Percentiles rank a stretch among this genome's conserved stretches.
Conservation (phyloP, 2,113 vertebrate species). For the Tragelaphus buxtoni region DNA sequence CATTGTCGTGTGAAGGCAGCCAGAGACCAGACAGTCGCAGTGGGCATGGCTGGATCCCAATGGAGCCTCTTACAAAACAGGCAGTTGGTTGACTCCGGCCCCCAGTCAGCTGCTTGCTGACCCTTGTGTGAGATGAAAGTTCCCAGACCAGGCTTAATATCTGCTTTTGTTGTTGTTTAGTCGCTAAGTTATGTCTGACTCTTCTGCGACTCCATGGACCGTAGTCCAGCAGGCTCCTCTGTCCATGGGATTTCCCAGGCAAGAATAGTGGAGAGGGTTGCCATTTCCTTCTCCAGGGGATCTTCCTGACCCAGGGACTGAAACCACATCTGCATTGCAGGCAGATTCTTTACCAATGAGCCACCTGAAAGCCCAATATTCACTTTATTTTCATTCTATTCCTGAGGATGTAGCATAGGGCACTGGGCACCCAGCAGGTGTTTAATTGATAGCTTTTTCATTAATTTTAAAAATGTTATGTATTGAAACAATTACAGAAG, state of each 20-base stretch:
- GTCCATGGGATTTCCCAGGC: not conserved
- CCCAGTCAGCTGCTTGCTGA: fast-evolving
- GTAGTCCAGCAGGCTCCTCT: not conserved
- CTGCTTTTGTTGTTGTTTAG: not conserved
- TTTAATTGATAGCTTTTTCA: not conserved
- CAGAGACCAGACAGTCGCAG: too few relatives aligned
- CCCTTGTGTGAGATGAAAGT: not conserved
- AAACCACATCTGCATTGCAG: not conserved
- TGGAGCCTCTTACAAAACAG: too few relatives aligned
- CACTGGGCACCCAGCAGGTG: not conserved
- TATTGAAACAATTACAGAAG: not conserved
- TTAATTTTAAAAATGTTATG: not conserved
- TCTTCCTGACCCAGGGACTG: not conserved
- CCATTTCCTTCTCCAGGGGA: not conserved
- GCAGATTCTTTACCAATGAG: not conserved
- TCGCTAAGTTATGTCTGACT: not conserved
- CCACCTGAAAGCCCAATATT: not conserved
- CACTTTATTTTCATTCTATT: not conserved
- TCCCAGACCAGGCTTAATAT: not conserved
- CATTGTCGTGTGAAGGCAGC: fast-evolving
- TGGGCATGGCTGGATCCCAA: fast-evolving
- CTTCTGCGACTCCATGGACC: not conserved
- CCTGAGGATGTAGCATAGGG: not conserved
- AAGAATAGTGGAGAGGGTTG: not conserved
- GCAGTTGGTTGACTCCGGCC: not conserved